Evolutionary conservation across 2,797 vertebrate species (phyloP).

Genomic region (Sebastes aleutianus): DNA sequence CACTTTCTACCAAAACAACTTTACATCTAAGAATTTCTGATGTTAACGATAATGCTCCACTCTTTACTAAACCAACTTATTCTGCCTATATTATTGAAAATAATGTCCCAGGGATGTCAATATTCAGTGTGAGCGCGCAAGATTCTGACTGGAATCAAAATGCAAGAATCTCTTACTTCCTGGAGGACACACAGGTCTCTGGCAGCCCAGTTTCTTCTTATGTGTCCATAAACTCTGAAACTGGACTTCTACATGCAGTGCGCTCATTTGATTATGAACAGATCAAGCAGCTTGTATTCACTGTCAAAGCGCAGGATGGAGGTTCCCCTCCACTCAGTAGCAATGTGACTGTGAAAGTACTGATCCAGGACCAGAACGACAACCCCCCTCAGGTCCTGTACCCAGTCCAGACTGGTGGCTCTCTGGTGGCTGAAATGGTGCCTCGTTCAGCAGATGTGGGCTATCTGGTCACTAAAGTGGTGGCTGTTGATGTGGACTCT

Average conservation of each 20-base stretch:
- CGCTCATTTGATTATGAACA: conserved; percentile 81
- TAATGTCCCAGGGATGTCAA: conserved; percentile 57
- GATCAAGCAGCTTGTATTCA: conserved; percentile 23
- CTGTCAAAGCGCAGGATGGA: conserved; percentile 38
- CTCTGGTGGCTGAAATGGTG: conserved; percentile 67
- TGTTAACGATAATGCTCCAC: conserved; percentile 70
- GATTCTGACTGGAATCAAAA: conserved; percentile 76
- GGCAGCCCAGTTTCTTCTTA: conserved; percentile 61
- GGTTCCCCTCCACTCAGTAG: no score
- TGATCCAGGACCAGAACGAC: no score
- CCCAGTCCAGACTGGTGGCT: no score
- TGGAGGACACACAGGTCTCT: neutral
- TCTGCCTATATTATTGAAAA: conserved; percentile 63
- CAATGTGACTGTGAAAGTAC: no score
- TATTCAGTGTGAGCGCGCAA: conserved; percentile 56
- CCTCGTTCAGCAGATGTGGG: conserved; percentile 84
- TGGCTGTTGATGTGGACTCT: conserved; percentile 82
- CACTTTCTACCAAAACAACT: conserved; percentile 44
- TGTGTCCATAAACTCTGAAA: conserved; percentile 77
- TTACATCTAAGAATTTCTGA: conserved; percentile 67
- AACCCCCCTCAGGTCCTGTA: no score
- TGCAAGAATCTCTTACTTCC: conserved; percentile 10
- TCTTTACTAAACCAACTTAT: conserved; percentile 56
- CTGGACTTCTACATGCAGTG: conserved; percentile 62
- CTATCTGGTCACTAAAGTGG: conserved; percentile 88